Percentiles rank a stretch among this genome's conserved stretches.
Conservation (phyloP, 2,113 vertebrate genomes). For the Rhadina sibilatrix region DNA sequence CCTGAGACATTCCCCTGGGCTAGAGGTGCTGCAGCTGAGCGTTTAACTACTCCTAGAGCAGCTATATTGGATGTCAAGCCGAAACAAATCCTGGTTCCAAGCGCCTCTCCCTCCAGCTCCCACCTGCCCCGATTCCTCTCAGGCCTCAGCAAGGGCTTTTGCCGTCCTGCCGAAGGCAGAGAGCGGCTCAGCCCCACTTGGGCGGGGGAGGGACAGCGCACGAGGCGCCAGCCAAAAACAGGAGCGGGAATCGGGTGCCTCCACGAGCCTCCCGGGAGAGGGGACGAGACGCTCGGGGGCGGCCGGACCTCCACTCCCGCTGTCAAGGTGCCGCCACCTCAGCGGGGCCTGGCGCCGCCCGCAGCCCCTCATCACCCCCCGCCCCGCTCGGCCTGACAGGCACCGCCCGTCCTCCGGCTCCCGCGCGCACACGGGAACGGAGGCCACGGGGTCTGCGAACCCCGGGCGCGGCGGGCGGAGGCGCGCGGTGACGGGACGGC, state of each 20-base stretch:
- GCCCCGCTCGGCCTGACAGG: not conserved
- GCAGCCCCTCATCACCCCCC: not conserved
- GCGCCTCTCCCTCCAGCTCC: not conserved
- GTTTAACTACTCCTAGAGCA: not conserved
- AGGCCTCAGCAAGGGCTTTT: not conserved
- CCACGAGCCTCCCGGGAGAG: not conserved
- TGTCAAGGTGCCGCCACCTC: not conserved
- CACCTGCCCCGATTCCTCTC: not conserved
- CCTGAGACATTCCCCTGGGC: not conserved
- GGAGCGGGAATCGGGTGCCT: too few species aligned
- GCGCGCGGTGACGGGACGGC: not conserved
- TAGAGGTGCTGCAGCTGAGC: fast-evolving
- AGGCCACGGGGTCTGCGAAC: too few species aligned
- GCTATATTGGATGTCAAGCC: fast-evolving
- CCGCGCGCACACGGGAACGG: not conserved
- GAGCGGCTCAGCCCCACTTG: fast-evolving
- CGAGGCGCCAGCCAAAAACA: not conserved
- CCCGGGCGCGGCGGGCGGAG: not conserved
- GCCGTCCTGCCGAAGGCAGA: not conserved
- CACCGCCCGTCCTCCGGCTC: not conserved
- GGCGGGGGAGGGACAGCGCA: not conserved
- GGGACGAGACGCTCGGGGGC: too few species aligned
- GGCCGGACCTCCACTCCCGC: not conserved
- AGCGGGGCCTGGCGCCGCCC: not conserved
- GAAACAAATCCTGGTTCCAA: not conserved